Conservation (phyloP, 2,113 vertebrate species). For the Suncus etruscus region DNA sequence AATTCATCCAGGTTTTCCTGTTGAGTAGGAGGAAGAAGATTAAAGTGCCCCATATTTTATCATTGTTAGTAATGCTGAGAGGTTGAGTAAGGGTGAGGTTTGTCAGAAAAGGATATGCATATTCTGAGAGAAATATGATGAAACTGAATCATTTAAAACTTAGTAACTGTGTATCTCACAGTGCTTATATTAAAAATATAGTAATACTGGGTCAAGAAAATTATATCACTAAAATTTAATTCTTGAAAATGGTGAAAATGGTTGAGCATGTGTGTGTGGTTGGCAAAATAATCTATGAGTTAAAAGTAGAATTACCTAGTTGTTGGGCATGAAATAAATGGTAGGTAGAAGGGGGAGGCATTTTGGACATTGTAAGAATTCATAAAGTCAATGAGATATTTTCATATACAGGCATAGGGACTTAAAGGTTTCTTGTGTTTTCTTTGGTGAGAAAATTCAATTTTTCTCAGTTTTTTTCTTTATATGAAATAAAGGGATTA, state of each 20-base stretch:
- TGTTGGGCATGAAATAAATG: neutral
- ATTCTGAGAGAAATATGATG: constrained; percentile 33
- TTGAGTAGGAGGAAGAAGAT: neutral
- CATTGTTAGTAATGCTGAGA: constrained; percentile 23
- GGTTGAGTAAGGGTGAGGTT: neutral
- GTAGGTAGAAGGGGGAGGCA: neutral
- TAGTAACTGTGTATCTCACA: too few relatives aligned
- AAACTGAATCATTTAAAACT: too few relatives aligned
- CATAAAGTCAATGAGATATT: constrained; percentile 42
- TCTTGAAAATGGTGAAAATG: too few relatives aligned
- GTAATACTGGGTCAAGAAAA: neutral
- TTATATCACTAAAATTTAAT: neutral
- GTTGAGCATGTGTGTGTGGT: too few relatives aligned
- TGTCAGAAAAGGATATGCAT: neutral
- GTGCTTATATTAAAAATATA: too few relatives aligned
- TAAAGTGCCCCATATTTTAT: constrained; percentile 32
- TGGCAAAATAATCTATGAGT: too few relatives aligned
- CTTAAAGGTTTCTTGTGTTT: neutral
- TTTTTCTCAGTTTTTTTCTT: constrained; percentile 36
- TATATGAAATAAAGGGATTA: constrained; percentile 47
- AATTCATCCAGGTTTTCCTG: constrained; percentile 59
- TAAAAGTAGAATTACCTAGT: constrained; percentile 3
- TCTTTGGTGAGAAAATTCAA: constrained; percentile 4
- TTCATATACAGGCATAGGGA: neutral
- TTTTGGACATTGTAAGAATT: neutral